Base-by-base conservation (phyloP, 1,140 invertebrate species). In the Stenopsyche tienmushanensis region DNA sequence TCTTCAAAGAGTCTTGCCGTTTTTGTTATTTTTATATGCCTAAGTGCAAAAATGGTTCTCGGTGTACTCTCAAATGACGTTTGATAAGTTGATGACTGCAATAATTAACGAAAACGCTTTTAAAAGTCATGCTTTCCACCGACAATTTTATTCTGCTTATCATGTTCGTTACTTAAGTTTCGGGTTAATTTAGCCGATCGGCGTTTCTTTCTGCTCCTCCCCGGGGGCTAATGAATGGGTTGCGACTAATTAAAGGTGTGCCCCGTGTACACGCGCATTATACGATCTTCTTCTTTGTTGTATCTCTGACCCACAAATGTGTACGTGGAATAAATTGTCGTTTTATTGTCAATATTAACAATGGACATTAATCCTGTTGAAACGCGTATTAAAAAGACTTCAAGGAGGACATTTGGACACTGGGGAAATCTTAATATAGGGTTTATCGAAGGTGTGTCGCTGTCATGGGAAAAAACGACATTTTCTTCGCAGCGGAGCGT, bases 171-270 rank as follows among this genome's bases (percentile, higher is more conserved):
- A 66, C 68, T 70, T 66, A 66, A 66, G 64, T 65, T 45, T 55
- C 17, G 25, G 68, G 59, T 65, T 70, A 66, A 66, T 66, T 70
- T 66, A 53, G 57, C 54, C 60, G 60, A 66, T 70, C 62, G 63
- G 52, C 60, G 21, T 60, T 70, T 65, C 60, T 70, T 66, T 65
- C 45, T 20, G 17, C 13, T 41, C 64, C 54, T 26, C 59, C 17
- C 39, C 44, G 13, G 53, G 39, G 64, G 58, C 57, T 64, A 70
- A 70, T 70, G 68, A 70, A 66, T 42, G 53, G 2, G 17, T 20
- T 29, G 54, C 44, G 49, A 54, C 68, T 70, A 70, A 70, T 70
- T 70, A 66, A 65, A 70, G 68, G 68, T 66, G 68, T 58, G 68
- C 62, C 68, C 58, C 29, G 41, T 8, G 34, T 57, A 57, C 54